These are phyloP conservation scores for Pararge aegeria DNA, from an alignment of 1,140 invertebrate genomes.

Conservation along the genomic window DNA sequence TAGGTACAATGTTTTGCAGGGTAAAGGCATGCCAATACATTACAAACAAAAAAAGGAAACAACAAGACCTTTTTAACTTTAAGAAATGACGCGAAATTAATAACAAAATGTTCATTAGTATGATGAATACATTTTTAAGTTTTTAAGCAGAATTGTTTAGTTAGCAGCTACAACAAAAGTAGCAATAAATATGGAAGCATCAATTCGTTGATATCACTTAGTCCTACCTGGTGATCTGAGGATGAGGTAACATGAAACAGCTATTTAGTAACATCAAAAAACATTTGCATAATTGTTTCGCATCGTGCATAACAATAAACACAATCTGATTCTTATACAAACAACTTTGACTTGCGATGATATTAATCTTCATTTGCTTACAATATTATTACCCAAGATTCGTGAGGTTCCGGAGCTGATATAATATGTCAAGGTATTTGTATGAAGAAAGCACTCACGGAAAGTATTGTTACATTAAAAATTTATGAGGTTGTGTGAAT, in stretches of 20 bases:
- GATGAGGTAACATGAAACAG: not conserved
- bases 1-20: no score
- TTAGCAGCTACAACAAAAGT: no score
- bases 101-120: no score
- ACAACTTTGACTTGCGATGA: conserved; percentile 8
- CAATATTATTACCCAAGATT: conserved; percentile 1
- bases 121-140: no score
- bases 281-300: conserved; percentile 5
- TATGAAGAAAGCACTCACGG: not conserved
- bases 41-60: no score
- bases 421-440: not conserved
- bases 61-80: no score
- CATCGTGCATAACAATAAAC: conserved; percentile 6
- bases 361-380: conserved; percentile 4
- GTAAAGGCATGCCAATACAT: no score
- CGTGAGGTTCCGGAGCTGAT: conserved; percentile 6
- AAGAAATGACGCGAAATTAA: no score
- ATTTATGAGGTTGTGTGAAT: no score
- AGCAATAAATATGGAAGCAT: not conserved
- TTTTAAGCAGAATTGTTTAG: no score
- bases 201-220: not conserved
- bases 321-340: conserved; percentile 10
- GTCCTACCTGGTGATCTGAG: not conserved
- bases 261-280: conserved; percentile 3
- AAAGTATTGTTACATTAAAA: not conserved